Percentiles rank a stretch among this genome's conserved stretches.
phyloP scores from a whole-genome alignment of 53 echinoderm and acorn worm genomes.

The Actinopyga echinites region DNA sequence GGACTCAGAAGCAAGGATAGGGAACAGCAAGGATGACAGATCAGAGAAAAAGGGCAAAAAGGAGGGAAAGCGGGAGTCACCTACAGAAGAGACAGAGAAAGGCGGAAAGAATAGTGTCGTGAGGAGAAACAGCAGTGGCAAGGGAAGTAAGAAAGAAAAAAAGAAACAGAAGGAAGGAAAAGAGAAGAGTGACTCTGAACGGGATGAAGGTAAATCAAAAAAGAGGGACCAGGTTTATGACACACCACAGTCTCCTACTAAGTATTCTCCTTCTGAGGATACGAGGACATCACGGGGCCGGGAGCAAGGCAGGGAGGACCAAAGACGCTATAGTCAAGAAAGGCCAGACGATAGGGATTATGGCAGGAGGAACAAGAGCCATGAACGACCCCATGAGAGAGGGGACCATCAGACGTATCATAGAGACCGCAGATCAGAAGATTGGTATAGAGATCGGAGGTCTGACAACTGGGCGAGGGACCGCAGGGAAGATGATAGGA shows the following conservation, averaged over 20 bases:
- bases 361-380: neutral
- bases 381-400: constrained; percentile 12
- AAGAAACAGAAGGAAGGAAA: constrained; percentile 52
- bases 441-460: constrained; percentile 6
- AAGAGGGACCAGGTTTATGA: neutral
- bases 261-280: neutral
- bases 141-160: constrained; percentile 20
- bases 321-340: neutral
- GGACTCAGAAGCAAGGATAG: too few species aligned
- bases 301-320: neutral
- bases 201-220: constrained; percentile 44
- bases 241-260: neutral
- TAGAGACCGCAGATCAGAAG: neutral
- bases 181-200: constrained; percentile 45
- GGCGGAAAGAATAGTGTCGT: neutral
- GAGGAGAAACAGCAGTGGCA: neutral
- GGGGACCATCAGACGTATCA: neutral
- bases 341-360: neutral
- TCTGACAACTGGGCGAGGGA: constrained; percentile 9
- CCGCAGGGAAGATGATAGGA: constrained; percentile 16
- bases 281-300: neutral
- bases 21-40: neutral
- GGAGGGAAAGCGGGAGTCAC: neutral
- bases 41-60: neutral
- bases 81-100: neutral